Evolutionary conservation across 1,140 invertebrate species (phyloP).

Genomic region (Spodoptera litura): DNA sequence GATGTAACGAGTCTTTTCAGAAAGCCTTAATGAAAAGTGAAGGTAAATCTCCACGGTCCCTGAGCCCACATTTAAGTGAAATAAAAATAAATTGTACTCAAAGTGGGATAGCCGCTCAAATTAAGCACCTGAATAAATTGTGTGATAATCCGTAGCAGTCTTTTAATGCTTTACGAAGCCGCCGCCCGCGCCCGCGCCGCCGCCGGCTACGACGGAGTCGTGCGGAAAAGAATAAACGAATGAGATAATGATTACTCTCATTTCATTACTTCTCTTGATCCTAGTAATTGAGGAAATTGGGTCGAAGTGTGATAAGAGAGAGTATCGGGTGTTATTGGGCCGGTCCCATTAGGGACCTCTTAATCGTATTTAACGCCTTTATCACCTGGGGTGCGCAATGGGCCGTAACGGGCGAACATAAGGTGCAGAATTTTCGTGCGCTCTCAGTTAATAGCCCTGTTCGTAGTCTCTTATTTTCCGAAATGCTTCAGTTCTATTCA

Average conservation of each 20-base stretch:
- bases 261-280: slow-evolving; percentile 84
- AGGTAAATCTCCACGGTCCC: slow-evolving; percentile 72
- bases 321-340: slow-evolving; percentile 72
- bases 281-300: slow-evolving; percentile 83
- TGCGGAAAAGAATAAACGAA: slow-evolving; percentile 74
- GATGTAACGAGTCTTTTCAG: slow-evolving; percentile 44
- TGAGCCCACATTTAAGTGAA: slow-evolving; percentile 74
- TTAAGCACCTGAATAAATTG: slow-evolving; percentile 86
- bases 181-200: slow-evolving; percentile 42
- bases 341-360: slow-evolving; percentile 72
- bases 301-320: slow-evolving; percentile 75
- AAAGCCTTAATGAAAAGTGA: slow-evolving; percentile 68
- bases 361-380: slow-evolving; percentile 80
- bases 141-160: slow-evolving; percentile 83
- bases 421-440: slow-evolving; percentile 56
- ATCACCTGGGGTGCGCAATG: slow-evolving; percentile 79
- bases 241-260: slow-evolving; percentile 84
- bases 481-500: slow-evolving; percentile 42
- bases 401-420: slow-evolving; percentile 61
- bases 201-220: slow-evolving; percentile 60
- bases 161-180: slow-evolving; percentile 80
- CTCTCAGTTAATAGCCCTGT: slow-evolving; percentile 45
- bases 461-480: slow-evolving; percentile 38
- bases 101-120: slow-evolving; percentile 82
- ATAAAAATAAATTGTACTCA: slow-evolving; percentile 82